These are phyloP conservation scores for Pelecanoides urinatrix DNA, from an alignment of 2,113 vertebrate species.

Conservation along the genomic window DNA sequence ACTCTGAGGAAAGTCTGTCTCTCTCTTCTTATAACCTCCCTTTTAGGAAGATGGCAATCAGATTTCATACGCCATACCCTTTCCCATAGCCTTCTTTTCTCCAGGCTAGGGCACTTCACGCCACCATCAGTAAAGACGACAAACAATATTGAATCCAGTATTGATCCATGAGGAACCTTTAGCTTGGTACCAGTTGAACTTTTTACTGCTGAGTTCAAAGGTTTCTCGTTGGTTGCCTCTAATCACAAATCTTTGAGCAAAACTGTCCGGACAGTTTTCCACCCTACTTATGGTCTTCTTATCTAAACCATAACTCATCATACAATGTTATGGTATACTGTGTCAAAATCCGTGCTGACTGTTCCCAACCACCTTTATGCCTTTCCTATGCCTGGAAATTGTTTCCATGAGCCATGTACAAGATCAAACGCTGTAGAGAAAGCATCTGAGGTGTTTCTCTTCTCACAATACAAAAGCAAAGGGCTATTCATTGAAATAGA, in stretches of 20 bases:
- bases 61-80: not conserved
- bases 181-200: not conserved
- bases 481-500: not conserved
- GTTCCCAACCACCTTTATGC: not conserved
- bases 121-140: not conserved
- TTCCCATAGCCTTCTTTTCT: not conserved
- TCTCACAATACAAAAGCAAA: not conserved
- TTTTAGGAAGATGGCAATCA: not conserved
- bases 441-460: not conserved
- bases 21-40: not conserved
- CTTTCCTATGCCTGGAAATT: not conserved
- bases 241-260: not conserved
- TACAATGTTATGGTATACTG: too few relatives aligned
- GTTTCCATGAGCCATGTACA: not conserved
- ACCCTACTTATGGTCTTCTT: not conserved
- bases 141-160: not conserved
- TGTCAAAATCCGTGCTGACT: not conserved
- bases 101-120: not conserved
- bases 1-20: not conserved
- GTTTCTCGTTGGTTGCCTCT: not conserved
- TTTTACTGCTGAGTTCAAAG: not conserved
- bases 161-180: not conserved
- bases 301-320: not conserved
- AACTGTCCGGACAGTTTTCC: not conserved
- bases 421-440: not conserved